Evolutionary conservation across 53 echinoderm and acorn worm genomes (phyloP), one percentile per base, ranked within the genome.

Genomic region (Actinopyga echinites): DNA sequence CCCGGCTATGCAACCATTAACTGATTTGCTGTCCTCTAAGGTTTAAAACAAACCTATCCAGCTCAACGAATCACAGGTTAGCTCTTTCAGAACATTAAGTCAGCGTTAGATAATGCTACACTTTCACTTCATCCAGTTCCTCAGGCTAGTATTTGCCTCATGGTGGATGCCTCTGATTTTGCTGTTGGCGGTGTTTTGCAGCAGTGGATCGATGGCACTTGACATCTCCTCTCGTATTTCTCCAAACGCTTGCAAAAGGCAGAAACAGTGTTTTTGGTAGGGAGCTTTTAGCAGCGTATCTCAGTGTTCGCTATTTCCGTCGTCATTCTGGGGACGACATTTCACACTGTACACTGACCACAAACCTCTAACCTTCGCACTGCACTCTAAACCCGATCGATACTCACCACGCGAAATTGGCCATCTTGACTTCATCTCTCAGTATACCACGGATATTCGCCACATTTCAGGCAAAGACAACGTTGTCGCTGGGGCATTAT

Each of bases 321-420:
- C 73, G 77, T 31, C 83, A 79, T 56, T 88, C n/a, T 77, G 83
- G 69, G 88, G 83, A 3, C 83, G 88, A 26, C 56, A 28, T 32
- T 88, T 88, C 58, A 56, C 43, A 23, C 83, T 83, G 5, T 75
- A 43, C 28, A 88, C 88, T 3, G 88, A 88, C 24, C 88, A 88
- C 49, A 83, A 88, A 36, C 83, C 83, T 5, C 36, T 88, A 17
- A 88, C 65, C 34, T 43, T 73, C 28, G 75, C 75, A 1, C 83
- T 88, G 28, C 8, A 75, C 20, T 75, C 83, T 9, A 40, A 61
- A 34, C 88, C 83, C 1, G 88, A 88, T 34, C 75, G 88, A 2
- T 75, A 88, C 28, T 74, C 28, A 22, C 75, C 83, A 1, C 45
- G n/a, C n/a, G 63, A 23, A 79, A 61, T 37, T 32, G 42, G 68